A percentile compares a stretch with the other conserved stretches of the same genome.
These are phyloP conservation scores for Diachrysia chrysitis DNA, from an alignment of 2,888 invertebrate species.

Conservation along the genomic window DNA sequence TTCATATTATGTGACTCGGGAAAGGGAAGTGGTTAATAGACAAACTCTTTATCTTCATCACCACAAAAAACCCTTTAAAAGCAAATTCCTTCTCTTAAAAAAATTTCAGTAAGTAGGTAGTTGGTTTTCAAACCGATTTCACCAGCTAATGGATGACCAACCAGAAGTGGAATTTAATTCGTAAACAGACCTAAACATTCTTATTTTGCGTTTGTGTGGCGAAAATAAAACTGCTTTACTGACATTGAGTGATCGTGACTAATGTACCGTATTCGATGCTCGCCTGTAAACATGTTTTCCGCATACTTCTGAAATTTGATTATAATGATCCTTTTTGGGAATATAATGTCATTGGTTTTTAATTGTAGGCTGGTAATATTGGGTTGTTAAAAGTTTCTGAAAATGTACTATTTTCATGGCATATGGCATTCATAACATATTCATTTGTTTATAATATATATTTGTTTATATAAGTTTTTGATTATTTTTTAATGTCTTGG, in stretches of 20 bases:
- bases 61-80: background rate
- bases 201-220: conserved; percentile 18
- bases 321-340: background rate
- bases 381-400: too few relatives aligned
- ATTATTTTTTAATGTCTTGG: too few relatives aligned
- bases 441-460: too few relatives aligned
- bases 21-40: too few relatives aligned
- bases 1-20: too few relatives aligned
- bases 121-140: background rate
- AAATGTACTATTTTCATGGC: too few relatives aligned
- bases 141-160: background rate
- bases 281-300: conserved; percentile 49
- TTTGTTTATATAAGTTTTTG: too few relatives aligned
- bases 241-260: conserved; percentile 50
- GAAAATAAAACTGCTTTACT: conserved; percentile 33
- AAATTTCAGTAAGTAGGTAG: background rate
- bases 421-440: too few relatives aligned
- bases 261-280: conserved; percentile 45
- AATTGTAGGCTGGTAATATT: background rate
- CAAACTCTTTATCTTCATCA: background rate
- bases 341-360: conserved; percentile 25
- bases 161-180: conserved; percentile 6
- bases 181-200: conserved; percentile 34
- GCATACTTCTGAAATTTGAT: conserved; percentile 16
- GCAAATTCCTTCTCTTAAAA: background rate